Evolutionary conservation across 1,140 invertebrate species (phyloP), one percentile per base, ranked within the genome.

Genomic region (Nomia melanderi): DNA sequence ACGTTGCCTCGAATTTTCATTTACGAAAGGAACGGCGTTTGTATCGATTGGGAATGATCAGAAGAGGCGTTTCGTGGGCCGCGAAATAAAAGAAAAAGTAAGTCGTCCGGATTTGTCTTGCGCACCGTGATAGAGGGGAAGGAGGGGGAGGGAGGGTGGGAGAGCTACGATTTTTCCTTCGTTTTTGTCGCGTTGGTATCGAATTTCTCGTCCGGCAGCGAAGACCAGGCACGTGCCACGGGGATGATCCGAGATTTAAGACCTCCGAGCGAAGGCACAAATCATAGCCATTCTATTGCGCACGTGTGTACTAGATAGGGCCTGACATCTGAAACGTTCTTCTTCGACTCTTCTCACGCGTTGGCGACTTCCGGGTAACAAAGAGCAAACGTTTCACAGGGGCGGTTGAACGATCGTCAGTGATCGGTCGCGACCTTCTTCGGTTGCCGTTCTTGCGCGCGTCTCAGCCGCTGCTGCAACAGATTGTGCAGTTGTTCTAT

Each of bases 401-500:
- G 54, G 50, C 36, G 41, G 44, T 62, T 63, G 65, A 80, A 81
- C 39, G 60, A 62, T 56, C 69, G 89, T 92, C 91, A 92, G 87
- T 92, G 90, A 57, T 91, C 88, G n/a, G 88, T 81, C 2, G 90
- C 88, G 11, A 89, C 60, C 77, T 90, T 92, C 72, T 92, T 92
- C 20, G 91, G 90, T 47, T 90, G 88, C 8, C 90, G 90, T 64
- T 90, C 89, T 44, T 92, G 88, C 1, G 91, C 94, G 17, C 92
- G 93, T 77, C 93, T 92, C 56, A 96, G 90, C 29, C 96, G 92
- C 86, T 94, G 94, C 69, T 95, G 93, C 39, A 98, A 90, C 1
- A 96, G 94, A 85, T 94, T 93, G 84, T 96, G 94, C 50, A 98
- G 89, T 81, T 96, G 94, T 64, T 95, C 95, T 12, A 96, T 95